These are phyloP conservation scores for Urocolius indicus DNA, from an alignment of 2,113 vertebrate species.

Conservation along the genomic window DNA sequence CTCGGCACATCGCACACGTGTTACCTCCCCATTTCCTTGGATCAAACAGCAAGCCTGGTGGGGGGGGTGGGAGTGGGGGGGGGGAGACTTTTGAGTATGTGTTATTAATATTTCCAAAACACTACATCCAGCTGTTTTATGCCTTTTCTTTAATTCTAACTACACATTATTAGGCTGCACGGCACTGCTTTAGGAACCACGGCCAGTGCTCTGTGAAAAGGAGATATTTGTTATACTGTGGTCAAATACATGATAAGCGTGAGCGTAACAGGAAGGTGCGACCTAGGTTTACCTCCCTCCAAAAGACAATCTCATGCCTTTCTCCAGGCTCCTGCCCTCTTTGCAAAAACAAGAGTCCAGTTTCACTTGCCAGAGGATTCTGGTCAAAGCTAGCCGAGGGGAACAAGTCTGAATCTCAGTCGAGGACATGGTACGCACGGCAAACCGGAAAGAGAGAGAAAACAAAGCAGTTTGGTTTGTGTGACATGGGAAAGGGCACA, in stretches of 20 bases:
- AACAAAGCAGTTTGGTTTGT: slow-evolving; percentile 22
- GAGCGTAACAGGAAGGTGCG: not conserved
- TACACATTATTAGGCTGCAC: not conserved
- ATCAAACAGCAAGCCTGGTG: not conserved
- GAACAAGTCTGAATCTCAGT: slow-evolving; percentile 21
- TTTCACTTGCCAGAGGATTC: slow-evolving; percentile 25
- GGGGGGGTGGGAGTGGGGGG: too few relatives aligned
- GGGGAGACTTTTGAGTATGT: not conserved
- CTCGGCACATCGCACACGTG: not conserved
- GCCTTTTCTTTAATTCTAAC: not conserved
- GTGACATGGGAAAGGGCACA: not conserved
- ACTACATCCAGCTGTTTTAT: not conserved
- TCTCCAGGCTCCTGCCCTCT: not conserved
- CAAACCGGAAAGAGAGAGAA: not conserved
- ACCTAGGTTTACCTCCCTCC: not conserved
- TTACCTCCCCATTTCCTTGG: not conserved
- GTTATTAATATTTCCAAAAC: not conserved
- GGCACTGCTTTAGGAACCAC: not conserved
- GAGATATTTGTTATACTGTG: not conserved
- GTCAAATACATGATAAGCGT: not conserved
- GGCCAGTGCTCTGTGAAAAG: not conserved
- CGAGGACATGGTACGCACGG: not conserved
- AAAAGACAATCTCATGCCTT: not conserved
- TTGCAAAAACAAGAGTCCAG: slow-evolving; percentile 11
- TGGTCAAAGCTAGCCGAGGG: not conserved